Evolutionary conservation across 2,888 invertebrate species (phyloP).

Genomic region (Blastobasis adustella): DNA sequence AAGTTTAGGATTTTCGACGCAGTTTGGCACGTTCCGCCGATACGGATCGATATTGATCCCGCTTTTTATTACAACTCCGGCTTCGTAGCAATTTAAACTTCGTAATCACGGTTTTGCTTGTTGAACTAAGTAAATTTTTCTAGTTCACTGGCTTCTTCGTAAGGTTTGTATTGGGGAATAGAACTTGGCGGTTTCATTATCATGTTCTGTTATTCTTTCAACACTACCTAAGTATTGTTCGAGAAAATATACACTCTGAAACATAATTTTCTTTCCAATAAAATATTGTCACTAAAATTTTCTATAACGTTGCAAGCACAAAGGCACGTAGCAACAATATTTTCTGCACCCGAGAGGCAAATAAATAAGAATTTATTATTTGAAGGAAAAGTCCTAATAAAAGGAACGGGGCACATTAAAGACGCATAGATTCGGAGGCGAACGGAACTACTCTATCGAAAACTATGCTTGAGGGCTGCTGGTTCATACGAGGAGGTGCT

Average conservation of each 20-base stretch:
- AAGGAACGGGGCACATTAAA: neutral
- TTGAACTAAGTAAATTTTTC: slow-evolving; percentile 19
- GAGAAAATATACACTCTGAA: too few species aligned
- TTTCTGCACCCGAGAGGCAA: too few species aligned
- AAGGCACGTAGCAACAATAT: too few species aligned
- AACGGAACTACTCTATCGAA: slow-evolving; percentile 44
- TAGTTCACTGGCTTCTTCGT: slow-evolving; percentile 15
- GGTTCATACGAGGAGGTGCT: slow-evolving; percentile 67
- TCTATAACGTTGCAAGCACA: too few species aligned
- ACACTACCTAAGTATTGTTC: too few species aligned
- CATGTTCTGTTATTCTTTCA: too few species aligned
- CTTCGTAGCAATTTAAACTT: slow-evolving; percentile 33
- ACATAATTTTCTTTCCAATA: too few species aligned
- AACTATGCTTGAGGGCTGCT: slow-evolving; percentile 47
- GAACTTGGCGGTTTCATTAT: too few species aligned
- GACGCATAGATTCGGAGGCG: slow-evolving; percentile 24
- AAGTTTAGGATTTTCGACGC: slow-evolving; percentile 52
- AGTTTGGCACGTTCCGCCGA: slow-evolving; percentile 40
- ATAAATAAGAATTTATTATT: too few species aligned
- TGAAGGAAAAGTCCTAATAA: too few species aligned
- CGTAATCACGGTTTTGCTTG: slow-evolving; percentile 22
- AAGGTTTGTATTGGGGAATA: neutral
- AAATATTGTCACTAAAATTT: too few species aligned
- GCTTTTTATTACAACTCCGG: slow-evolving; percentile 32
- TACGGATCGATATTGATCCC: slow-evolving; percentile 35